Percentiles rank a stretch among this genome's conserved stretches.
Conservation (phyloP, 2,797 vertebrate genomes). For the Rhynchonycteris naso region DNA sequence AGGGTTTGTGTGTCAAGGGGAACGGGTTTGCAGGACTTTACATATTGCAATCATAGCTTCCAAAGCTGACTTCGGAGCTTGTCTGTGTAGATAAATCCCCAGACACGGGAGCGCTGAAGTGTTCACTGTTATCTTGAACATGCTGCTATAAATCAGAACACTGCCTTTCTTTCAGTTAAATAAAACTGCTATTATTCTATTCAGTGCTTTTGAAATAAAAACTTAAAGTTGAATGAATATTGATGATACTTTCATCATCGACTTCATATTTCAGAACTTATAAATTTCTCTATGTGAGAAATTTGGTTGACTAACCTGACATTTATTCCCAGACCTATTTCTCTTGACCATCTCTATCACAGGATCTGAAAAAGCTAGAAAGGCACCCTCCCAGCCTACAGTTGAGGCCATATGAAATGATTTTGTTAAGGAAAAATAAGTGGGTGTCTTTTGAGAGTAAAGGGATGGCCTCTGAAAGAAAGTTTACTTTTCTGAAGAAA, state of each 20-base stretch:
- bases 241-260: neutral
- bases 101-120: neutral
- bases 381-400: neutral
- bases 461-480: neutral
- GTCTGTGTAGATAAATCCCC: neutral
- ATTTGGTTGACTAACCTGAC: neutral
- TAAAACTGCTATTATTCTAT: neutral
- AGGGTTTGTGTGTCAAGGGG: neutral
- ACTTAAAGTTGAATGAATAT: neutral
- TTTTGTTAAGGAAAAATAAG: neutral
- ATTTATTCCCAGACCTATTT: neutral
- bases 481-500: neutral
- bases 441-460: neutral
- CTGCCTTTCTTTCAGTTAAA: neutral
- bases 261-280: neutral
- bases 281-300: neutral
- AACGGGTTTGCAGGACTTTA: neutral
- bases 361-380: neutral
- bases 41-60: neutral
- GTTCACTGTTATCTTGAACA: neutral
- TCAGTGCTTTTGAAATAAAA: constrained; percentile 25
- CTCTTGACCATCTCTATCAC: neutral
- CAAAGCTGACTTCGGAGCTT: neutral
- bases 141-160: neutral
- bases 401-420: neutral